Conservation (phyloP, 2,888 invertebrate genomes). For the Ischnura elegans region DNA sequence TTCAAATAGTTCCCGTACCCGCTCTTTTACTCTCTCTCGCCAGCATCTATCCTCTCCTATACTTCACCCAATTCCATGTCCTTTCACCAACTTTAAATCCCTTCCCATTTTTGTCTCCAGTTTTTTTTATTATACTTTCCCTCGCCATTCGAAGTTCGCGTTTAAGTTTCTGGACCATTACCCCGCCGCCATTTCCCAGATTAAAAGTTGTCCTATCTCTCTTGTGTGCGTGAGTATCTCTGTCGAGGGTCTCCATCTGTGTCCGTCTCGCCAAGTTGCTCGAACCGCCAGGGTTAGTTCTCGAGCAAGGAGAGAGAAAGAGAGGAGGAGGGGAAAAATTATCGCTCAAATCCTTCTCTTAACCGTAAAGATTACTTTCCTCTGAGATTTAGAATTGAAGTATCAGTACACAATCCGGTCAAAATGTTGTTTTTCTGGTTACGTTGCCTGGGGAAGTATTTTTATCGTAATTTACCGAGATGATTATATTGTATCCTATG, state of each 20-base stretch:
- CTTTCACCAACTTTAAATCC: slow-evolving; percentile 29
- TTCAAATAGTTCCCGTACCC: no score
- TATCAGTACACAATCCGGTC: no score
- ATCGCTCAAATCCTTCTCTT: not conserved
- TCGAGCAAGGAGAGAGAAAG: not conserved
- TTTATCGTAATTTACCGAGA: no score
- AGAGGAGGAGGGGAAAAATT: not conserved
- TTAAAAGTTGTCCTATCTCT: not conserved
- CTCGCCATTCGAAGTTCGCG: slow-evolving; percentile 5
- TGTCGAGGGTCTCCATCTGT: not conserved
- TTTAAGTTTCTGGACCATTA: slow-evolving; percentile 22
- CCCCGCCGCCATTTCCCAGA: slow-evolving; percentile 19
- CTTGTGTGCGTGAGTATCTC: not conserved
- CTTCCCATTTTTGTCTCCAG: not conserved
- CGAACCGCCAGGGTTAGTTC: not conserved
- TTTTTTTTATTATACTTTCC: slow-evolving; percentile 8
- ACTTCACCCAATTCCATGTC: not conserved
- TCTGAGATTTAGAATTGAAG: no score
- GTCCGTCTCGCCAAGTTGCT: not conserved
- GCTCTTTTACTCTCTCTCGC: no score
- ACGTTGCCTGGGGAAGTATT: no score
- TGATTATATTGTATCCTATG: no score
- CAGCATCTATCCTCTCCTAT: not conserved
- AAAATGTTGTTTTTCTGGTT: no score
- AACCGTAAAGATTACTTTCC: no score